These are phyloP conservation scores for Parauchenoglanis punctatus DNA, from an alignment of 2,797 vertebrate genomes.

Conservation along the genomic window DNA sequence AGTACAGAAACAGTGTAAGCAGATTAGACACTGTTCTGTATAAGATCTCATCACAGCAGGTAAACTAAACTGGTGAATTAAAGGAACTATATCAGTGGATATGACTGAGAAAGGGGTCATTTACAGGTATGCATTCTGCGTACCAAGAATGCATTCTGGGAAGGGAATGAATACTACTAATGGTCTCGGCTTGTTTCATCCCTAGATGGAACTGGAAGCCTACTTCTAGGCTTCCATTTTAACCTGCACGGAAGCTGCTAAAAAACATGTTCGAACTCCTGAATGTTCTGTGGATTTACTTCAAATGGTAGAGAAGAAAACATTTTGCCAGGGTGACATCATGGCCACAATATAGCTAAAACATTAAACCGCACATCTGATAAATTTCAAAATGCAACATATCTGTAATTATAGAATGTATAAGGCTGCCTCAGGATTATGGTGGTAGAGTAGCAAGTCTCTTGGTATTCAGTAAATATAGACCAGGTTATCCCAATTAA, in stretches of 20 bases:
- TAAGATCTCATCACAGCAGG: too few relatives aligned
- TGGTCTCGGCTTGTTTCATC: not conserved
- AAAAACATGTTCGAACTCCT: not conserved
- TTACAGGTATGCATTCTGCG: not conserved
- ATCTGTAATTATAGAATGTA: not conserved
- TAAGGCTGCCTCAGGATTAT: not conserved
- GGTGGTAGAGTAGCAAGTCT: not conserved
- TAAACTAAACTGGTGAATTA: not conserved
- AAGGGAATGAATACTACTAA: not conserved
- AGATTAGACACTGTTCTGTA: not conserved
- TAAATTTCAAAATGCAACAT: not conserved
- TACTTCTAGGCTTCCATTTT: not conserved
- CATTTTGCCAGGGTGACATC: not conserved
- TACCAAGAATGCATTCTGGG: not conserved
- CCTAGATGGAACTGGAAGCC: not conserved
- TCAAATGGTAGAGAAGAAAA: not conserved
- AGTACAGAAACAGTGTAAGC: not conserved
- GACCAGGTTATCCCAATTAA: slow-evolving; percentile 59
- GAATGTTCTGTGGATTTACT: not conserved
- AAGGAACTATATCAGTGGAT: not conserved
- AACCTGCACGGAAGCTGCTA: not conserved
- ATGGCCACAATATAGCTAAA: not conserved
- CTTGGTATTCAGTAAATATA: slow-evolving; percentile 43
- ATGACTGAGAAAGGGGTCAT: not conserved
- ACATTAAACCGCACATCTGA: not conserved